phyloP scores from a whole-genome alignment of 2,888 invertebrate species.

The Uropetala carovei region DNA sequence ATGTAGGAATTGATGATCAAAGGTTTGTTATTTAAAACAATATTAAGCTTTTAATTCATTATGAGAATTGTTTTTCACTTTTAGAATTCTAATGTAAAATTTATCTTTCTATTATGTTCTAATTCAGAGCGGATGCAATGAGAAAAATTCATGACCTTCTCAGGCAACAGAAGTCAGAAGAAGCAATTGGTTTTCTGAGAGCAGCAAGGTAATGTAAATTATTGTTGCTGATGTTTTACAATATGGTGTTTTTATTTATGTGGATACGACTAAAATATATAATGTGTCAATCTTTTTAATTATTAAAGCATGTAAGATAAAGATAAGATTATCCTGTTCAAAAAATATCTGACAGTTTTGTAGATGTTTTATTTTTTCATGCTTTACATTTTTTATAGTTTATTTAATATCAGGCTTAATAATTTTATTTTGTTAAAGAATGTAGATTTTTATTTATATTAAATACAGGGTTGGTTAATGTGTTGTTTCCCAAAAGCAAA shows the following conservation, averaged over 20 bases:
- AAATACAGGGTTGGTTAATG: too few relatives aligned
- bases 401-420: neutral
- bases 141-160: constrained; percentile 88
- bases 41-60: neutral
- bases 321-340: too few relatives aligned
- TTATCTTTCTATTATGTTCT: constrained; percentile 68
- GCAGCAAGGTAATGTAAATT: constrained; percentile 80
- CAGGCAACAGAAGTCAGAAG: constrained; percentile 83
- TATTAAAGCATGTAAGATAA: too few relatives aligned
- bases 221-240: neutral
- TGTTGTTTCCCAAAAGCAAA: too few relatives aligned
- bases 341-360: too few relatives aligned
- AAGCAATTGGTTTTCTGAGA: constrained; percentile 88
- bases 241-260: neutral
- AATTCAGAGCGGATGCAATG: constrained; percentile 89
- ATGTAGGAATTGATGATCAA: constrained; percentile 90
- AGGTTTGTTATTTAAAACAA: constrained; percentile 79
- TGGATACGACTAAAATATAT: too few relatives aligned
- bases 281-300: neutral
- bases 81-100: neutral
- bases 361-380: too few relatives aligned
- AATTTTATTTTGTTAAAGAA: neutral
- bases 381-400: too few relatives aligned
- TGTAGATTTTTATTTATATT: neutral
- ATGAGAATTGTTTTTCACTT: neutral